phyloP scores from a whole-genome alignment of 2,888 invertebrate species.

The Magallana nippona region DNA sequence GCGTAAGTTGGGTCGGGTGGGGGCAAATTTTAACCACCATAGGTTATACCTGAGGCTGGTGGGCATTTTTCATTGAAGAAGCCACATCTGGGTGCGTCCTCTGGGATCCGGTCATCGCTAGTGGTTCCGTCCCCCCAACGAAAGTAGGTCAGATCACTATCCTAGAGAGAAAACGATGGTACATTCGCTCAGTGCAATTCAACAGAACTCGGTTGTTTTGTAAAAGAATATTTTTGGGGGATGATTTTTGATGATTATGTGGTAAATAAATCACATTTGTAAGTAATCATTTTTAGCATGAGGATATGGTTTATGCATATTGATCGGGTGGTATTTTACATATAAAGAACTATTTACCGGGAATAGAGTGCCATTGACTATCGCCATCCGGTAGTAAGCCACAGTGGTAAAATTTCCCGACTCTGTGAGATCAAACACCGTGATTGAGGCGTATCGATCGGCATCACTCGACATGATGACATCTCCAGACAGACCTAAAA shows the following conservation, averaged over 20 bases:
- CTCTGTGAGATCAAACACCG: constrained; percentile 57
- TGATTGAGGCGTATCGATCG: constrained; percentile 59
- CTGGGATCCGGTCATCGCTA: constrained; percentile 63
- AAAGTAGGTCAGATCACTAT: constrained; percentile 46
- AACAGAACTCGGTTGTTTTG: too few species aligned
- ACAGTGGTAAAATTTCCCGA: constrained; percentile 53
- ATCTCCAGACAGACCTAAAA: constrained; percentile 60
- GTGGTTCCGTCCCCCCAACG: constrained; percentile 71
- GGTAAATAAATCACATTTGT: too few species aligned
- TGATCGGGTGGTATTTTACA: too few species aligned
- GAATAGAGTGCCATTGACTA: constrained; percentile 41
- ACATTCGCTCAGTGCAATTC: too few species aligned
- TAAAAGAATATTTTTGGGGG: too few species aligned
- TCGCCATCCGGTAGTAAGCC: constrained; percentile 53
- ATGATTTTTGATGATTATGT: too few species aligned
- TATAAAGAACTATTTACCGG: constrained; percentile 30
- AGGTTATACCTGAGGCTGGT: constrained; percentile 2
- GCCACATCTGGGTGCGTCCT: constrained; percentile 70
- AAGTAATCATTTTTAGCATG: too few species aligned
- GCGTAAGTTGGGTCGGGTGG: too few species aligned
- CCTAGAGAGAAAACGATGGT: neutral
- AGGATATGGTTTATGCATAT: too few species aligned
- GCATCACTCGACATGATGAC: constrained; percentile 55
- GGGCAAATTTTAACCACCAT: neutral
- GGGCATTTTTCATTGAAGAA: constrained; percentile 67